Conservation (phyloP, 2,797 vertebrate species). For the Phataginus tricuspis region DNA sequence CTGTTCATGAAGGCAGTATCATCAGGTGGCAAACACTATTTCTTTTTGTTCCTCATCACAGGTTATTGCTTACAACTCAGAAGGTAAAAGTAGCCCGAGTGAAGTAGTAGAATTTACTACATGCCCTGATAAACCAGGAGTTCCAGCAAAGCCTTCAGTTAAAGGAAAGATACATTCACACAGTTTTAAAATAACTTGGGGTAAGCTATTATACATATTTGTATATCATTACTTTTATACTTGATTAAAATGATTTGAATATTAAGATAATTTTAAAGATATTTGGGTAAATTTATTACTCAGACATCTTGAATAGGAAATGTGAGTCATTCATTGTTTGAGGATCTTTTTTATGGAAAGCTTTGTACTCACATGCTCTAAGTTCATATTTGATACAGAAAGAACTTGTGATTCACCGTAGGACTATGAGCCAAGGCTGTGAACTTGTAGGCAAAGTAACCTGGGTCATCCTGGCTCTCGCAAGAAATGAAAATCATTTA, state of each 20-base stretch:
- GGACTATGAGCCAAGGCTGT: not conserved
- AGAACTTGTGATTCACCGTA: not conserved
- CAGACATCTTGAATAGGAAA: not conserved
- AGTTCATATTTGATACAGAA: not conserved
- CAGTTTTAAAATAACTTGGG: conserved; percentile 96
- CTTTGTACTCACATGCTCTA: not conserved
- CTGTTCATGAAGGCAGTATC: conserved; percentile 1
- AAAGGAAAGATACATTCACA: conserved; percentile 94
- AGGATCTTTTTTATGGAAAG: not conserved
- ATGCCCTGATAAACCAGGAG: conserved; percentile 93
- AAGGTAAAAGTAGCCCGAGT: conserved; percentile 98
- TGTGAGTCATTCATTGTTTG: not conserved
- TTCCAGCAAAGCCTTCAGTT: conserved; percentile 91
- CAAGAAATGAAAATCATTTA: conserved; percentile 22
- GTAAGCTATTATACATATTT: conserved; percentile 86
- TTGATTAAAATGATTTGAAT: conserved; percentile 63
- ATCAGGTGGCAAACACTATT: not conserved
- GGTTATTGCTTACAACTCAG: conserved; percentile 97
- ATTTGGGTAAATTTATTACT: conserved; percentile 26
- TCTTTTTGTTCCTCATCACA: conserved; percentile 79
- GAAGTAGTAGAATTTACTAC: conserved; percentile 94
- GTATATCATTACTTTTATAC: conserved; percentile 32
- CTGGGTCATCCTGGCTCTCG: not conserved
- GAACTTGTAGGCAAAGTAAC: not conserved
- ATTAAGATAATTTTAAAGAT: conserved; percentile 45